Base-by-base conservation (phyloP, 1,140 invertebrate species). In the Drosophila pandora region DNA sequence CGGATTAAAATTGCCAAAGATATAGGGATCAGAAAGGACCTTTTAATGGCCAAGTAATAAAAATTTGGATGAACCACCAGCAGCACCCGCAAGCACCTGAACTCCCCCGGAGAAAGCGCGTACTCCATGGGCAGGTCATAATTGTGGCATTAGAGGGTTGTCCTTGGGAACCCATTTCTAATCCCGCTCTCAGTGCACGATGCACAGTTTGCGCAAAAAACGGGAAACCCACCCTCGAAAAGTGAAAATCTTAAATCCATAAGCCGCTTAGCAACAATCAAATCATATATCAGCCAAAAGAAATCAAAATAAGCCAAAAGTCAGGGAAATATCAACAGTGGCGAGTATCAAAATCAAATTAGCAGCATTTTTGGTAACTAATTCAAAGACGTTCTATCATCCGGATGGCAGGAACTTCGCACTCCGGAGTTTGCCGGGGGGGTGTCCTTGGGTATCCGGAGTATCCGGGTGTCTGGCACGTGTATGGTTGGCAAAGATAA, bases 291-390 rank as follows among this genome's bases (percentile, higher is more conserved):
- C 41, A 21, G 25, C 41, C 41, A 12, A 43, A 13, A 43, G 13
- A 13, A 58, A 72, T 48, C 43, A 41, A 39, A 52, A 53, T 17
- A 25, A 59, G 52, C 45, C 54, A 57, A 50, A 54, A 56, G 53
- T 54, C 67, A 49, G 30, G 41, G 54, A 43, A 57, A 53, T 64
- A 47, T 74, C 37, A 53, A 48, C 48, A 58, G 62, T 54, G 32
- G 47, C 39, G 13, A 69, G 68, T 57, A 81, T 81, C 82, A 87
- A 78, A 82, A 82, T 79, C 79, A 87, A 87, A 87, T 87, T 87
- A 87, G 82, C 83, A 79, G 37, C 83, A 79, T 64, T 65, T 43
- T 87, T 88, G 82, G 82, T 88, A 61, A 69, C 83, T 87, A 87
- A 87, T 85, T 85, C 80, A 48, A 64, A 53, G 34, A 45, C 47